Evolutionary conservation across 2,797 vertebrate species (phyloP).

Genomic region (Psittacula derbiana): DNA sequence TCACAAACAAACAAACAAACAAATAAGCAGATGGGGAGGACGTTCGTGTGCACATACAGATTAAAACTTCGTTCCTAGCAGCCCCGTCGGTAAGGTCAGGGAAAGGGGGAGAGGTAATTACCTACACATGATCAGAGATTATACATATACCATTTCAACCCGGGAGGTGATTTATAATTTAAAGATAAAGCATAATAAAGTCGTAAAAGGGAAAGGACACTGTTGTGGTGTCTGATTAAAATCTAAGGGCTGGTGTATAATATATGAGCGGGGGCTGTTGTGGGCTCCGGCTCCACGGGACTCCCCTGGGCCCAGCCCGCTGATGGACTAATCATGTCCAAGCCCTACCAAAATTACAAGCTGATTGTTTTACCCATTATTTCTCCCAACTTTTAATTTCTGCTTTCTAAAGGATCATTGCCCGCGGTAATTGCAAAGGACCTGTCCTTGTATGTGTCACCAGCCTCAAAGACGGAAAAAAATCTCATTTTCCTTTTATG

Average conservation of each 20-base stretch:
- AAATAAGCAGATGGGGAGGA: not conserved
- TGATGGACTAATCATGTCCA: conserved; percentile 88
- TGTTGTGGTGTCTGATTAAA: conserved; percentile 77
- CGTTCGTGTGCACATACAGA: not conserved
- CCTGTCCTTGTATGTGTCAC: conserved; percentile 88
- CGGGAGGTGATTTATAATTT: conserved; percentile 80
- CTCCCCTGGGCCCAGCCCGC: conserved; percentile 72
- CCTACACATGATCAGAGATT: conserved; percentile 63
- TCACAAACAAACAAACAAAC: not conserved
- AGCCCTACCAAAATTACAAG: conserved; percentile 80
- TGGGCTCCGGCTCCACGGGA: conserved; percentile 28
- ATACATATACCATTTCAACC: conserved; percentile 54
- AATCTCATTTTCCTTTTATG: conserved; percentile 68
- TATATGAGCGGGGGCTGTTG: conserved; percentile 36
- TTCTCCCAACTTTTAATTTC: conserved; percentile 95
- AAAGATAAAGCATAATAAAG: conserved; percentile 79
- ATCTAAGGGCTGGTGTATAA: conserved; percentile 75
- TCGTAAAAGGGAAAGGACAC: conserved; percentile 75
- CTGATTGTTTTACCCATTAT: conserved; percentile 94
- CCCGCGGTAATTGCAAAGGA: conserved; percentile 92
- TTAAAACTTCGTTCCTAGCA: conserved; percentile 15
- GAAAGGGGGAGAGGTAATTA: conserved; percentile 66
- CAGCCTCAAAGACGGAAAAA: conserved; percentile 73
- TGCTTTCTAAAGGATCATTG: conserved; percentile 94
- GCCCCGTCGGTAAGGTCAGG: conserved; percentile 21